Evolutionary conservation across 2,797 vertebrate species (phyloP), one percentile per base, ranked within the genome.

Genomic region (Naso thynnoides): DNA sequence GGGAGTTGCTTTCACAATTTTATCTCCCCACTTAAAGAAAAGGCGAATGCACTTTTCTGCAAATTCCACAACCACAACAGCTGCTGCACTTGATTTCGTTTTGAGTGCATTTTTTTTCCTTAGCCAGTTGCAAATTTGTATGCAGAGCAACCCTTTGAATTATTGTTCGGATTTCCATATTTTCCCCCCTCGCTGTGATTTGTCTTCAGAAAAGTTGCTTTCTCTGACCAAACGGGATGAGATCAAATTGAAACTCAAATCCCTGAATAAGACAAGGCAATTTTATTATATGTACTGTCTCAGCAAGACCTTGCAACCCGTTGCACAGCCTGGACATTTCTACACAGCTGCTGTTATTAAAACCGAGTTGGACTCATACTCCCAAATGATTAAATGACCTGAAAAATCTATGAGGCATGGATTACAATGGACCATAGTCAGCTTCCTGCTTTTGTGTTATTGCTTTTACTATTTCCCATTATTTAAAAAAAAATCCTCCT

Each of bases 1-100:
- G 84, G 85, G 85, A 91, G 66, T 71, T 57, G 60, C 67, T 85
- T 91, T 89, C 75, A 84, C 73, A 77, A 88, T 91, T 86, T 83
- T 87, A 88, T 89, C 63, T 81, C 59, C 78, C n/a, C 65, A 76
- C 79, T 91, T 83, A 44, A 81, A 73, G 71, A 74, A 73, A 78
- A 84, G 41, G 52, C 44, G 41, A 83, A 74, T 58, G 62, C 3
- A 11, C 49, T 67, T 69, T 58, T 76, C 31, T 73, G 39, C 75
- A 47, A 74, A 71, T 55, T 52, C 49, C 14, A 57, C 75, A 83
- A 85, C 87, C 86, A 74, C 78, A 72, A 45, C 49, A 8, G 41
- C 64, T 61, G 64, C 70, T 47, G 14, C 54, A 49, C 59, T 36
- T 58, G 18, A 50, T 83, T 61, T 36, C 33, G 33, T 36, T 72